Conservation (phyloP, 2,888 invertebrate species). For the Amorpha juglandis region DNA sequence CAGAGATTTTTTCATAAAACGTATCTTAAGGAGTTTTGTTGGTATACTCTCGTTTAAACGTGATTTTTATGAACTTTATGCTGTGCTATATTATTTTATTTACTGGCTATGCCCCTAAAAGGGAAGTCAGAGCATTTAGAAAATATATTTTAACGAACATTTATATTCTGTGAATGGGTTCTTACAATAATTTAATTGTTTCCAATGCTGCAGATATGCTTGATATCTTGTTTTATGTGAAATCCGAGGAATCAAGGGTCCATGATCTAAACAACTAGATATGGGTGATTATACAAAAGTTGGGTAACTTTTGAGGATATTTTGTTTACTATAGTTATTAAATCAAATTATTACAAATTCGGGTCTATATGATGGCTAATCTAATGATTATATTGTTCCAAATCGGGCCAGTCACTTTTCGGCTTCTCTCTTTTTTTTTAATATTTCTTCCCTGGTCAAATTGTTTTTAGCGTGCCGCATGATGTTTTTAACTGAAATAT, state of each 20-base stretch:
- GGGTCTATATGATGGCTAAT: too few species aligned
- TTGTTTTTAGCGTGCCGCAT: too few species aligned
- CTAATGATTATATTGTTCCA: too few species aligned
- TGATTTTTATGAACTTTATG: conserved; percentile 3
- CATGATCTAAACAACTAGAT: neutral
- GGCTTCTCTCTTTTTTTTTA: too few species aligned
- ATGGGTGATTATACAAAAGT: too few species aligned
- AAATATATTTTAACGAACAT: neutral
- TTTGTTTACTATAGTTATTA: too few species aligned
- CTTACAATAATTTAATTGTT: neutral
- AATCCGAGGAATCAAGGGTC: neutral
- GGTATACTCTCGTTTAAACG: neutral
- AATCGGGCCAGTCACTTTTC: too few species aligned
- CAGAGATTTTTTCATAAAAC: neutral
- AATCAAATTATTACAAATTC: too few species aligned
- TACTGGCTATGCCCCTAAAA: neutral
- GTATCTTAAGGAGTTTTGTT: conserved; percentile 4
- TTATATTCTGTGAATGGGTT: neutral
- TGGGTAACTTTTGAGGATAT: too few species aligned
- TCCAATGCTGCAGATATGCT: neutral
- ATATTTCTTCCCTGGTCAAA: too few species aligned
- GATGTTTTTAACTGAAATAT: too few species aligned
- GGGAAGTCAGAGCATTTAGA: conserved; percentile 1
- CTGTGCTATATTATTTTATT: neutral
- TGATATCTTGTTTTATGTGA: too few species aligned